Conservation (phyloP, 2,888 invertebrate species). For the Aphodius sticticus region DNA sequence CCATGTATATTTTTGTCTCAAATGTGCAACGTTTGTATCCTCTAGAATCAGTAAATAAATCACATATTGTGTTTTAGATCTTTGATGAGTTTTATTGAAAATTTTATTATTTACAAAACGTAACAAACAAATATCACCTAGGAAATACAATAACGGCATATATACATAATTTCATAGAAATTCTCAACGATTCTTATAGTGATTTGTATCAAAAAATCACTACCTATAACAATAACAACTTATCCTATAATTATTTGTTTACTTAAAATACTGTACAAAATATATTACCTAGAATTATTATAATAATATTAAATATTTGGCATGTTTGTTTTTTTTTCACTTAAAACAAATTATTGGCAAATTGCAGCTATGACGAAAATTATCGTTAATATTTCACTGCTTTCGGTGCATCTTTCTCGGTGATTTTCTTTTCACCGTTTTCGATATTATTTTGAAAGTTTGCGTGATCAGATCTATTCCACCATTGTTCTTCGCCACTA, state of each 20-base stretch:
- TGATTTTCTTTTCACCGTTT: slow-evolving; percentile 23
- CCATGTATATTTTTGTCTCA: not conserved
- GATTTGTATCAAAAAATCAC: not conserved
- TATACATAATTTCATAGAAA: slow-evolving; percentile 26
- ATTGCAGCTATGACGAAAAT: slow-evolving; percentile 6
- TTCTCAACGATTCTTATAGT: slow-evolving; percentile 15
- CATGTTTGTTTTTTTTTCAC: slow-evolving; percentile 6
- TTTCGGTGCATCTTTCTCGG: slow-evolving; percentile 24
- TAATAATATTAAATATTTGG: not conserved
- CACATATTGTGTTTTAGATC: not conserved
- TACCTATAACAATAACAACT: too few relatives aligned
- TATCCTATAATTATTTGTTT: not conserved
- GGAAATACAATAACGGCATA: not conserved
- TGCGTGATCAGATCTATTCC: slow-evolving; percentile 62
- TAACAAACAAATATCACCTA: slow-evolving; percentile 8
- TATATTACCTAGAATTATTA: not conserved
- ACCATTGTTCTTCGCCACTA: slow-evolving; percentile 74
- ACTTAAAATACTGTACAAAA: not conserved
- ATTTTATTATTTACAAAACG: not conserved
- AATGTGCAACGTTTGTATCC: not conserved
- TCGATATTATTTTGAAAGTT: slow-evolving; percentile 27
- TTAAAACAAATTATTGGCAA: not conserved
- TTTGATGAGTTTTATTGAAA: not conserved
- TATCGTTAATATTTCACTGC: slow-evolving; percentile 6
- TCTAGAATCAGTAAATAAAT: not conserved